Percentiles rank a stretch among this genome's conserved stretches.
These are phyloP conservation scores for Neodiprion fabricii DNA, from an alignment of 1,140 invertebrate species.

Conservation along the genomic window DNA sequence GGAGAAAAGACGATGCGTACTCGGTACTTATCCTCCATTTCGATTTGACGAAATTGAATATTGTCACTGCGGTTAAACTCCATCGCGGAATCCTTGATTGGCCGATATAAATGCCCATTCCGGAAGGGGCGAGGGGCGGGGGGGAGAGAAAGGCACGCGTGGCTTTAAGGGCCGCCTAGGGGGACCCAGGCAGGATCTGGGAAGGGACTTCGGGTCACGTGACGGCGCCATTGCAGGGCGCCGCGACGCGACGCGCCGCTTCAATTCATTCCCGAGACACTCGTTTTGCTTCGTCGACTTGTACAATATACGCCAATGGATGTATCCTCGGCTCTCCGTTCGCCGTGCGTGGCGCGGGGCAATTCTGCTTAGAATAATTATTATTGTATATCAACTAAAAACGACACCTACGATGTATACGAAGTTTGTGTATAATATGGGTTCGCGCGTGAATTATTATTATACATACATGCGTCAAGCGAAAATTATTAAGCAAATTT, in stretches of 20 bases:
- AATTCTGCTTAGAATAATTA: neutral
- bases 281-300: neutral
- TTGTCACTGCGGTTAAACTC: too few relatives aligned
- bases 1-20: too few relatives aligned
- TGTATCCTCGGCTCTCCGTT: neutral
- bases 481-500: too few relatives aligned
- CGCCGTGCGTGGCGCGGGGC: neutral
- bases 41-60: too few relatives aligned
- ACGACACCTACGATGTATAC: too few relatives aligned
- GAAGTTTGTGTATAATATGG: too few relatives aligned
- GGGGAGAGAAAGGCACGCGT: too few relatives aligned
- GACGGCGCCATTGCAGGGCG: neutral
- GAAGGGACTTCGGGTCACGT: slow-evolving; percentile 3
- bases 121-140: neutral
- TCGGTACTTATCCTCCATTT: too few relatives aligned
- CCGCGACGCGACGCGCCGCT: neutral
- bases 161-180: too few relatives aligned
- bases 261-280: neutral
- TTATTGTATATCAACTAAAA: too few relatives aligned
- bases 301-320: neutral
- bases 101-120: neutral
- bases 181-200: neutral
- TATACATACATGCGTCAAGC: too few relatives aligned
- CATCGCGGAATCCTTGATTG: neutral
- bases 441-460: too few relatives aligned